Conservation (phyloP, 2,797 vertebrate species). For the Forpus xanthops region DNA sequence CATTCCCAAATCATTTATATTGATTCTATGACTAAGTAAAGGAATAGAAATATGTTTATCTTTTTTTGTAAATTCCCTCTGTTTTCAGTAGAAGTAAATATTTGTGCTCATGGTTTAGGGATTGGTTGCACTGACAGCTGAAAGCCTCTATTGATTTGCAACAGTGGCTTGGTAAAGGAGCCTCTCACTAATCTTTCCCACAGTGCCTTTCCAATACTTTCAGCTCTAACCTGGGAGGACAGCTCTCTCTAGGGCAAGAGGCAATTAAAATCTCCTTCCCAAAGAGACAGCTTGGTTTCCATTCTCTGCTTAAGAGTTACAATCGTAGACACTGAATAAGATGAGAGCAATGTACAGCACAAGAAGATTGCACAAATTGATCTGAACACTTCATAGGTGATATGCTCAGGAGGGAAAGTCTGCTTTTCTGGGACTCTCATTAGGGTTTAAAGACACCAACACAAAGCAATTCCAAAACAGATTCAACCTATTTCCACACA, state of each 20-base stretch:
- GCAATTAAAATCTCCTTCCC: conserved; percentile 9
- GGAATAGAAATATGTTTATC: conserved; percentile 38
- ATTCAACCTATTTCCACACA: neutral
- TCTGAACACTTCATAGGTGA: neutral
- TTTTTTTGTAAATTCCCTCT: conserved; percentile 40
- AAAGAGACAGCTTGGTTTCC: neutral
- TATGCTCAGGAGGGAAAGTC: neutral
- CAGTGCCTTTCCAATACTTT: neutral
- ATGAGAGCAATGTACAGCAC: neutral
- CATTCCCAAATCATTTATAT: conserved; percentile 47
- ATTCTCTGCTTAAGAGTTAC: neutral
- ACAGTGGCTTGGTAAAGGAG: neutral
- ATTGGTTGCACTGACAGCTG: conserved; percentile 46
- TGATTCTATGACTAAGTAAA: conserved; percentile 53
- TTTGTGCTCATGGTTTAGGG: conserved; percentile 18
- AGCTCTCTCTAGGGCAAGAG: neutral
- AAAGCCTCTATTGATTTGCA: conserved; percentile 46
- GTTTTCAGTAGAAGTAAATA: conserved; percentile 50
- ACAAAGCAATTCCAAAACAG: neutral
- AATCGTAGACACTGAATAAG: neutral
- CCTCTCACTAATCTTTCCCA: conserved; percentile 8
- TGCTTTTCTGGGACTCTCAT: neutral
- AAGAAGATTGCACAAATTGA: neutral
- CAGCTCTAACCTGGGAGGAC: neutral
- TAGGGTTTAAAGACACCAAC: neutral